Evolutionary conservation across 2,888 invertebrate genomes (phyloP), one percentile per base, ranked within the genome.

Genomic region (Nebria salina): DNA sequence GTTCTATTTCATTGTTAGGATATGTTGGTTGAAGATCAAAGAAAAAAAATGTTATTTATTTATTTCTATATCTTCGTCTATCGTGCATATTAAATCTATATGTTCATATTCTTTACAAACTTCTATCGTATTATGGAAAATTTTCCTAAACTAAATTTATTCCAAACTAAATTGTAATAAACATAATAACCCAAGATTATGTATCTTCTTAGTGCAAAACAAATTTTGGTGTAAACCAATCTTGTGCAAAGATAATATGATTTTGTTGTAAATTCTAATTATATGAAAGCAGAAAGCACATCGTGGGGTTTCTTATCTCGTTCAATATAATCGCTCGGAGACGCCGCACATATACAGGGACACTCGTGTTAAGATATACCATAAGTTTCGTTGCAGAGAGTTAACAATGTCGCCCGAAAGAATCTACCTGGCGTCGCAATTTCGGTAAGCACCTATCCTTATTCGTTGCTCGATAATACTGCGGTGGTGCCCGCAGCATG

Each of bases 361-460:
- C 25, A 15, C 9, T 25, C 25, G 8, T 13, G 25, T 68, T 25
- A 25, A 68, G 15, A 68, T 68, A 68, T 68, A 68, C 4, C 15
- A 25, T 25, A 25, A 68, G 15, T 25, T 68, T 25, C 13, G 15
- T 65, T 7, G 25, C 25, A 68, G 8, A 15, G 15, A 68, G 68
- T 15, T 68, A 68, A 25, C 25, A 68, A 25, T 15, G 15, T 25
- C 25, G 68, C 25, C 20, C 25, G 68, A 25, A 25, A 68, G 68
- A 25, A 25, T 15, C 25, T 15, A 25, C 25, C 2, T 68, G 68
- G 68, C 70, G 20, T 25, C 42, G 73, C 73, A 73, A 73, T 73
- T 73, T 73, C 73, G 73, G 73, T 73, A 73, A 73, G 73, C 13
- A 41, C 34, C 34, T 34, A 34, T 34, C 34, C 34, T 34, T 34